Evolutionary conservation across 2,888 invertebrate species (phyloP), one percentile per base, ranked within the genome.

Genomic region (Drosophila neotestacea): DNA sequence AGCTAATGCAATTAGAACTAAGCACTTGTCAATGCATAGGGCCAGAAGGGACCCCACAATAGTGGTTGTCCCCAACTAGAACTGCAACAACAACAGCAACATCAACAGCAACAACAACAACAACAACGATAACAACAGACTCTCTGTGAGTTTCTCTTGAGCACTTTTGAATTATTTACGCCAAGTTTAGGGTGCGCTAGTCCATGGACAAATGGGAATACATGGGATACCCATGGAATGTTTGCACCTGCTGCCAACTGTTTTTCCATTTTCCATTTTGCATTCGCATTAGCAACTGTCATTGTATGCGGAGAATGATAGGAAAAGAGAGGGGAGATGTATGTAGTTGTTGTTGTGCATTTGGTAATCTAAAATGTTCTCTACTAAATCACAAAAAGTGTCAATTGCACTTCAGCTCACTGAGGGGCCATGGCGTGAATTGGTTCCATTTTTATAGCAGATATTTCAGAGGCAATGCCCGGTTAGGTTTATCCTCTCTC

Each of bases 321-420:
- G 22, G 10, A 27, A n/a, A 16, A 10, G 9, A 2, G 34, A 6
- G 4, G 11, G 11, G 46, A 16, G 27, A 6, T 3, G 34, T 36
- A 9, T 64, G 36, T 16, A 52, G 58, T 54, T 52, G 58, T 58
- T 76, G 68, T 61, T 75, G 69, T 70, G 73, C 70, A 73, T 80
- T 77, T 77, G 66, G 80, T 73, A 79, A 85, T 73, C 83, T 68
- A 67, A 75, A 81, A 81, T 82, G 83, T 79, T 79, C 71, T 54
- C 66, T 64, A 80, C 78, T 78, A 84, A 86, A 84, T 86, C 85
- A 84, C 87, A 84, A 79, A 81, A 84, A 81, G 87, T 77, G 84
- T 86, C 83, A 81, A 84, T 84, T 84, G 83, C 87, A 86, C 71
- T 83, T 73, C 70, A 79, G 67, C 34, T 32, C 64, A 52, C 62